Evolutionary conservation across 2,113 vertebrate genomes (phyloP).

Genomic region (Brachypteracias leptosomus): DNA sequence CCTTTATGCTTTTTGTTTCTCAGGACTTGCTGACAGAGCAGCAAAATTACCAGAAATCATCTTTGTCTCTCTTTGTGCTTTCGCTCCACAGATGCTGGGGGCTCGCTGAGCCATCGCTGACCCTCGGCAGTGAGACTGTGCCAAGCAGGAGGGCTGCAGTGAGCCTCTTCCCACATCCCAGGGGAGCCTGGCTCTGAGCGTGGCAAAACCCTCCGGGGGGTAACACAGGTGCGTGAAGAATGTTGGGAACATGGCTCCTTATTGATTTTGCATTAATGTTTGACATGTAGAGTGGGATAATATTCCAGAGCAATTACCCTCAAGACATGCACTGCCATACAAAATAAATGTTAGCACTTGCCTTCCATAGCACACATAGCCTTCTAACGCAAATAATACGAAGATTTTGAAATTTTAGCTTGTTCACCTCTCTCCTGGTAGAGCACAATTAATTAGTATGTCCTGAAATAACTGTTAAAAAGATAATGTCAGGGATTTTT

Average conservation of each 20-base stretch:
- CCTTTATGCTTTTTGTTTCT: background rate
- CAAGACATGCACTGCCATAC: background rate
- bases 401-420: background rate
- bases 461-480: background rate
- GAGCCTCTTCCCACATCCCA: background rate
- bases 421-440: background rate
- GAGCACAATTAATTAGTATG: background rate
- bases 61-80: conserved; percentile 45
- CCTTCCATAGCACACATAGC: background rate
- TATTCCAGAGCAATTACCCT: conserved; percentile 4
- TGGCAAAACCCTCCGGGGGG: background rate
- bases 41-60: background rate
- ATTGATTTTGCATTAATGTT: conserved; percentile 55
- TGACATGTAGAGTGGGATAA: conserved; percentile 10
- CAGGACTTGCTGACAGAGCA: conserved; percentile 16
- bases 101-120: background rate
- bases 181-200: background rate
- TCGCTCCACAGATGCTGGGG: conserved; percentile 61
- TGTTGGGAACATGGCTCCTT: background rate
- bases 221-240: conserved; percentile 70
- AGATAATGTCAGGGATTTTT: background rate
- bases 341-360: conserved; percentile 30
- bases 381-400: background rate
- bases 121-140: background rate
- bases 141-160: background rate